phyloP scores from a whole-genome alignment of 2,797 vertebrate species.

The Jordanella pulchra region DNA sequence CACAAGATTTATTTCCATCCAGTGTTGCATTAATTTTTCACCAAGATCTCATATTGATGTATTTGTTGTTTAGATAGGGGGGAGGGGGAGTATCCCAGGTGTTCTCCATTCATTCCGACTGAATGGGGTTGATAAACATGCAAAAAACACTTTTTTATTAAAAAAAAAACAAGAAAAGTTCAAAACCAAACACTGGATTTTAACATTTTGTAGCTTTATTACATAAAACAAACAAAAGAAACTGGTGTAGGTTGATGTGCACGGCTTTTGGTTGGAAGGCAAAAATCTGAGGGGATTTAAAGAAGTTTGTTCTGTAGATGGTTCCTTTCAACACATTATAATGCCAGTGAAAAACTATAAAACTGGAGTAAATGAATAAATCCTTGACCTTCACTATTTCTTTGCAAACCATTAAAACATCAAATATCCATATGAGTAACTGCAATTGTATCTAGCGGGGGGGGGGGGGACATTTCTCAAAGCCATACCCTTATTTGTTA shows the following conservation, averaged over 20 bases:
- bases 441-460: background rate
- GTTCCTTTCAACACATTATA: background rate
- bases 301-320: background rate
- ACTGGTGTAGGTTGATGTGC: no score
- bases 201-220: background rate
- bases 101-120: no score
- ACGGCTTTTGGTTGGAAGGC: background rate
- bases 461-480: background rate
- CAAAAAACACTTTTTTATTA: background rate
- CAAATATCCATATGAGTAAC: background rate
- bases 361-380: background rate
- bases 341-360: background rate
- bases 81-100: no score
- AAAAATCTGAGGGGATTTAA: background rate
- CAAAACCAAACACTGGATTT: background rate
- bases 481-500: background rate
- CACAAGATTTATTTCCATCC: no score
- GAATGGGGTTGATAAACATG: no score
- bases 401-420: slow-evolving; percentile 2
- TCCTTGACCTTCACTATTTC: background rate
- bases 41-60: no score
- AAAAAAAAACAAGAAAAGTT: background rate
- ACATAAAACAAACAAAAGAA: no score
- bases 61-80: no score
- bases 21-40: no score